Evolutionary conservation across 1,140 invertebrate genomes (phyloP), one percentile per base, ranked within the genome.

Genomic region (Drosophila punjabiensis): DNA sequence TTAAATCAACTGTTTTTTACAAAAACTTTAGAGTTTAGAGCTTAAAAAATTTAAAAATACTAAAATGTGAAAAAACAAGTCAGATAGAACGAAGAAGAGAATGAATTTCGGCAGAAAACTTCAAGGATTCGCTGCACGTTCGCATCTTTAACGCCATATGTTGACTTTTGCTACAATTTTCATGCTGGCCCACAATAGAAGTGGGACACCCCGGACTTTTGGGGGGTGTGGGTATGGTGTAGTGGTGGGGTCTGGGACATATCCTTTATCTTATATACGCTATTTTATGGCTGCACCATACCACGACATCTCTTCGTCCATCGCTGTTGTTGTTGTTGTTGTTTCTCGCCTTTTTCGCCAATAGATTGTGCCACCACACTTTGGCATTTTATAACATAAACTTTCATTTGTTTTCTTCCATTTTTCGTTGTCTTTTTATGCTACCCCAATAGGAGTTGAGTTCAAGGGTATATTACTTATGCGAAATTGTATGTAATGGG

Each of bases 111-210:
- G 9, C 33, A 62, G 45, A 9, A 77, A 77, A 79, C 67, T 83
- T 89, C 67, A 80, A 89, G 79, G 63, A 91, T 92, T 92, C 89
- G 76, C 56, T 68, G 82, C 89, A 92, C 89, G 89, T 92, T 92
- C 82, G 64, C 89, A 89, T 92, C 89, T 91, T 92, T 92, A 92
- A 92, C 89, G 89, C 89, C 89, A 92, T 89, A 89, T 92, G 89
- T 92, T 92, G 84, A 81, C 90, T 92, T 86, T 83, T 79, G 76
- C 66, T 59, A 76, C 84, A 81, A 60, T 66, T 84, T 76, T 81
- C 70, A 63, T 61, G 35, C 52, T 41, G 45, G 77, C 45, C 55
- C 39, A 61, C 45, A 60, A 11, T 58, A 28, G 30, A 52, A 62
- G 28, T 52, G 62, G 61, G 59, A 16, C 64, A 66, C 18, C 32